Base-by-base conservation (phyloP, 2,888 invertebrate species). In the Sericinus montela region DNA sequence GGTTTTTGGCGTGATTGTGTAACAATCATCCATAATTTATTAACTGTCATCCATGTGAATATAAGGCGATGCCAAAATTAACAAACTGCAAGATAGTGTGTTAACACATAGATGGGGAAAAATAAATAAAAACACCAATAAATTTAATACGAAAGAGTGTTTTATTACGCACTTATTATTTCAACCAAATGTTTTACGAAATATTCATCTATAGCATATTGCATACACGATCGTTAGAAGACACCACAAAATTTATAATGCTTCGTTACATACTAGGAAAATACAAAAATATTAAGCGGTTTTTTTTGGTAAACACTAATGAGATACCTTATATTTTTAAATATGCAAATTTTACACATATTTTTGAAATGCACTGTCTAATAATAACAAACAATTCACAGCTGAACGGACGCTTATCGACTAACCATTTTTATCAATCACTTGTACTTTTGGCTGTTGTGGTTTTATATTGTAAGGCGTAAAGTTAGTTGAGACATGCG, bases 101-200 rank as follows among this genome's bases (percentile, higher is more conserved):
- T 34, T 13, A 34, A 13, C 2, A 34, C 6, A 34, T n/a, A n/a
- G n/a, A 34, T 1, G 8, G 6, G 45, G 10, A 30, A 14, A 14
- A 40, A 29, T 41, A 48, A 54, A 51, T 46, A 48, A 55, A 55
- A 53, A 45, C 28, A 41, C 52, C 32, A 43, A 43, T 32, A 15
- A 57, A 25, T 69, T 72, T 72, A 75, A 74, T 86, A 86, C 76
- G 82, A 87, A 88, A 84, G 82, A 80, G 80, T 87, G 85, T 88
- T 88, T 87, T 87, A 87, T 88, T 88, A 87, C 86, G 87, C 86
- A 87, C 84, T 88, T 88, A 87, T 88, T 85, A 87, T 87, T 86
- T 81, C 85, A 86, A 86, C 79, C 76, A 87, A 87, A 86, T 84
- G 82, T 85, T 80, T 80, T 84, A 85, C 67, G 77, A 75, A 77